Evolutionary conservation across 2,113 vertebrate species (phyloP), one percentile per base, ranked within the genome.

Genomic region (Mastomys coucha): DNA sequence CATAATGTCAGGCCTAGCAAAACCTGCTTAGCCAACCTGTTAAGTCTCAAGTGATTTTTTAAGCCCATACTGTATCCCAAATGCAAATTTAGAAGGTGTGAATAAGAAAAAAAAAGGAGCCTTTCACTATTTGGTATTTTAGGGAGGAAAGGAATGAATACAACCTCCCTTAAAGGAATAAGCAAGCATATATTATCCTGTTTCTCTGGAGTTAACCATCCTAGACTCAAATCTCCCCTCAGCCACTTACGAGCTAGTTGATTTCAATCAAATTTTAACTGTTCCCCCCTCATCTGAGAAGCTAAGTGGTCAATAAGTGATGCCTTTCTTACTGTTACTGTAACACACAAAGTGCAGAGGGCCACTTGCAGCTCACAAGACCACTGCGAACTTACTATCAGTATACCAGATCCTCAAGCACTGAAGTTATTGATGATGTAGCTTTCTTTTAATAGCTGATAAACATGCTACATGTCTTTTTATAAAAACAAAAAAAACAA

Each of bases 201-300:
- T 56, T 95, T 56, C 60, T 89, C 53, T 78, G 58, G 9, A 95
- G 58, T 77, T 20, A 60, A 33, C 26, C 56, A 17, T 36, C 51
- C 58, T 69, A 13, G 19, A 1, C 88, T 86, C 77, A 91, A 73
- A 86, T 72, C 22, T 94, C 76, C 82, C 36, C 92, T 78, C 1
- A 53, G 58, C 8, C 5, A 63, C 89, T 80, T 86, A 77, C 33
- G 51, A 94, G 73, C 22, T 90, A 93, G 58, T 58, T 91, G 49
- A 96, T 67, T 33, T 92, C 31, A 88, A 70, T 69, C 36, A 84
- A 80, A 78, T 56, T 49, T 91, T 94, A 95, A 95, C 51, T 67
- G 93, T 26, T 92, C 39, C 58, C 19, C 36, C 49, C 31, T 96
- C 12, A 91, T 90, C 93, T 94, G 31, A 94, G 93, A 26, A 28